These are phyloP conservation scores for Boulengeromyrus knoepffleri DNA, from an alignment of 2,113 vertebrate species.

Conservation along the genomic window DNA sequence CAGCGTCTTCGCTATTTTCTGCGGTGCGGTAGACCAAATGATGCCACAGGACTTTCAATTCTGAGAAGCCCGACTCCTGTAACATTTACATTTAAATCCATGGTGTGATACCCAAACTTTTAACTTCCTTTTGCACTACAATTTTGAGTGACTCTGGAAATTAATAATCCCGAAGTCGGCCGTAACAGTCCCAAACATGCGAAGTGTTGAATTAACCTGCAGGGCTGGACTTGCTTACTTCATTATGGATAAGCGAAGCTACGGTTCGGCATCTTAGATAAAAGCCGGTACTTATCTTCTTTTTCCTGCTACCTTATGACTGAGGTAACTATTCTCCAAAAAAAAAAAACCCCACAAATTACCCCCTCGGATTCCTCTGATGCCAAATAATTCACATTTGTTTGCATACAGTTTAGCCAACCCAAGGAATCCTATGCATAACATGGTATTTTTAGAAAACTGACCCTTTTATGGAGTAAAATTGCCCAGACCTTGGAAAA, in stretches of 20 bases:
- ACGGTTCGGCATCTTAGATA: no score
- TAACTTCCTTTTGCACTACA: background rate
- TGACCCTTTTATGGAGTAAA: constrained; percentile 59
- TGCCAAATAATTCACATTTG: constrained; percentile 38
- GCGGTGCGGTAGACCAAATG: background rate
- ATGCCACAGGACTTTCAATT: background rate
- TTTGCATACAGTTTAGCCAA: constrained; percentile 52
- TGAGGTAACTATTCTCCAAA: constrained; percentile 42
- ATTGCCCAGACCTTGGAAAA: constrained; percentile 42
- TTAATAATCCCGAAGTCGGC: background rate
- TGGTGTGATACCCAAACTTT: background rate
- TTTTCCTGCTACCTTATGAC: constrained; percentile 43
- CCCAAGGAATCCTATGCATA: constrained; percentile 39
- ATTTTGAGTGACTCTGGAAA: background rate
- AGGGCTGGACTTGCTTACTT: background rate
- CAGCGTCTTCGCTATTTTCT: background rate
- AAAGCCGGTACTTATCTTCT: constrained; percentile 7
- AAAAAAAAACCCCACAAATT: constrained; percentile 44
- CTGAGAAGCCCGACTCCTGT: background rate
- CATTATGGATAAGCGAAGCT: background rate
- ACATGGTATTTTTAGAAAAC: constrained; percentile 46
- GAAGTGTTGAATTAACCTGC: background rate
- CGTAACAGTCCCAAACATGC: background rate
- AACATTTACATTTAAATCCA: background rate
- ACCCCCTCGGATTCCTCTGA: constrained; percentile 42